phyloP scores from a whole-genome alignment of 2,113 vertebrate species.

The Leptobrachium leishanense region DNA sequence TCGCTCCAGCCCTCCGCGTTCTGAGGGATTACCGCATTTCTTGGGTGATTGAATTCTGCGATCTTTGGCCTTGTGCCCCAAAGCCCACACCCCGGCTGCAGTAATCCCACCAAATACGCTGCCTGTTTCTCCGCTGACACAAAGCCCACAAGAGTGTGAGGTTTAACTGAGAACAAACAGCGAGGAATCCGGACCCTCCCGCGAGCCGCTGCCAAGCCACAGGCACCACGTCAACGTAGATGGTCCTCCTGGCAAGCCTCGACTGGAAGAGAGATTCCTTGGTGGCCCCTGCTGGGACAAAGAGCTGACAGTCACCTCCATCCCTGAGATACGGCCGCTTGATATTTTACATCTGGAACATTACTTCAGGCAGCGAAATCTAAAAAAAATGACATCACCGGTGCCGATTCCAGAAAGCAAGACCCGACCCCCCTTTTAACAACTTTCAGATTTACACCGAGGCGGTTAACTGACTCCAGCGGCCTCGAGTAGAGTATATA shows the following conservation, averaged over 20 bases:
- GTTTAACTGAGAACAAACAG: not conserved
- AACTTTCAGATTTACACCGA: not conserved
- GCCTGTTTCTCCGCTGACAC: not conserved
- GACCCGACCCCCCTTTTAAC: not conserved
- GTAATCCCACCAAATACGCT: not conserved
- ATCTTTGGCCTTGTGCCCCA: slow-evolving; percentile 3
- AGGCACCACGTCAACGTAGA: not conserved
- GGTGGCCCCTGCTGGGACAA: not conserved
- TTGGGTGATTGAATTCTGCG: not conserved
- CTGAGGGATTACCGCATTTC: slow-evolving; percentile 4
- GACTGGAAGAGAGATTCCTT: not conserved
- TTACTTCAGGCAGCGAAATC: not conserved
- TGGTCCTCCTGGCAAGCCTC: not conserved
- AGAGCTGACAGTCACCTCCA: not conserved
- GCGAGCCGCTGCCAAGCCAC: not conserved
- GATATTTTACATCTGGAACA: not conserved
- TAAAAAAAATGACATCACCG: not conserved
- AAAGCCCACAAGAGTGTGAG: not conserved
- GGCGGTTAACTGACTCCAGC: not conserved
- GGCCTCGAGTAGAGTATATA: not conserved
- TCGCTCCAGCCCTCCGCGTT: not conserved
- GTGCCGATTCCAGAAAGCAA: not conserved
- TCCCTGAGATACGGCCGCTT: not conserved
- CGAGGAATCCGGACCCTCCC: not conserved
- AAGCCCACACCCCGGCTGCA: slow-evolving; percentile 5